phyloP scores from a whole-genome alignment of 2,797 vertebrate species.

The Odontamblyopus lacepedii region DNA sequence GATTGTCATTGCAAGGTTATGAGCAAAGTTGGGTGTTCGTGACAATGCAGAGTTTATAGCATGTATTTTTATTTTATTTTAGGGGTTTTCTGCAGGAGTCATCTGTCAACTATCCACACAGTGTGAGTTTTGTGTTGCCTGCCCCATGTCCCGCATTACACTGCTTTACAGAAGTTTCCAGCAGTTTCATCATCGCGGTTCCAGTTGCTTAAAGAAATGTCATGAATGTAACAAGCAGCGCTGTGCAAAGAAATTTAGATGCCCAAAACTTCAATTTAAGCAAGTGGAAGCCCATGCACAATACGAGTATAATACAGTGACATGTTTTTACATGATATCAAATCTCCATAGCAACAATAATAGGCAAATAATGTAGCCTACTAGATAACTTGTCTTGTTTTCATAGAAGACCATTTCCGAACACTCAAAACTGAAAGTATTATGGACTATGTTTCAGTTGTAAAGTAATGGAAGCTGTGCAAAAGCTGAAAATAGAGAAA shows the following conservation, averaged over 20 bases:
- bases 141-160: conserved; percentile 19
- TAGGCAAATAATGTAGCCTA: not conserved
- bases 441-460: not conserved
- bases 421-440: not conserved
- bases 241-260: conserved; percentile 29
- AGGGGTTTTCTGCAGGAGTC: conserved; percentile 25
- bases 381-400: not conserved
- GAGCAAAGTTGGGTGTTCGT: conserved; percentile 35
- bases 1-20: conserved; percentile 55
- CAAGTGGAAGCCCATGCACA: conserved; percentile 21
- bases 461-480: not conserved
- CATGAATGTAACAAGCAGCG: conserved; percentile 30
- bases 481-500: too few relatives aligned
- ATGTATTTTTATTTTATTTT: conserved; percentile 4
- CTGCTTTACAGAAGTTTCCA: conserved; percentile 48
- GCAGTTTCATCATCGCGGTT: conserved; percentile 63
- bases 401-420: not conserved
- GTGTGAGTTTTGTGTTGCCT: conserved; percentile 28
- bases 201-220: conserved; percentile 38
- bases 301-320: not conserved
- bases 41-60: not conserved
- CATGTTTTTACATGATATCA: not conserved
- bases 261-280: conserved; percentile 31
- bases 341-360: not conserved
- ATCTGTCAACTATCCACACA: conserved; percentile 41